Conservation (phyloP, 2,888 invertebrate genomes). For the Rhingia rostrata region DNA sequence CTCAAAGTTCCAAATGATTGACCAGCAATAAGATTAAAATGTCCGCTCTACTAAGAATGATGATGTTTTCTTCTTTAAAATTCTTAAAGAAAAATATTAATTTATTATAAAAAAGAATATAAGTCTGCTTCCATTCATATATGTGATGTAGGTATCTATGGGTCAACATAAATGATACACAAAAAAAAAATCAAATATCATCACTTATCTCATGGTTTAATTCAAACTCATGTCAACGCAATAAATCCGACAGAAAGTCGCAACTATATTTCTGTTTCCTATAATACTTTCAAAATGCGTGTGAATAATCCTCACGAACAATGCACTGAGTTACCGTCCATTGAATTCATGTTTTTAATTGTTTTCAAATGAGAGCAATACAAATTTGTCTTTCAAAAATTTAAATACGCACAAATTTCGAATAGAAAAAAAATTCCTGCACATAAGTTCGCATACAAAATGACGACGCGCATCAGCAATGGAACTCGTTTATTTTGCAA, state of each 20-base stretch:
- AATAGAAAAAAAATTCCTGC: background rate
- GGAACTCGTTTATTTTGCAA: constrained; percentile 59
- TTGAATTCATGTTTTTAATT: constrained; percentile 43
- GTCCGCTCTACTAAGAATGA: too few species aligned
- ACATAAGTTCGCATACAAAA: background rate
- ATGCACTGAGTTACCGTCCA: constrained; percentile 19
- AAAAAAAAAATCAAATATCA: background rate
- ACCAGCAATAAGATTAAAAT: too few species aligned
- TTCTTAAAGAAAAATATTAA: too few species aligned
- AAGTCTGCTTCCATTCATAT: too few species aligned
- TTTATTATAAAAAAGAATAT: too few species aligned
- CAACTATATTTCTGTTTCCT: background rate
- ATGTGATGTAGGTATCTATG: too few species aligned
- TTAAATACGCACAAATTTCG: constrained; percentile 20
- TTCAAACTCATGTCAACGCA: constrained; percentile 6
- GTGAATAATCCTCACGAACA: constrained; percentile 54
- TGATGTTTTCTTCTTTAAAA: too few species aligned
- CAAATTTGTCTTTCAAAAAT: constrained; percentile 28
- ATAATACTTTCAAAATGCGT: constrained; percentile 36
- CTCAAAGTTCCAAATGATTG: too few species aligned
- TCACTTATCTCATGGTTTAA: background rate
- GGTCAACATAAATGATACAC: too few species aligned
- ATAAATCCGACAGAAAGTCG: background rate
- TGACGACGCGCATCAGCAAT: constrained; percentile 55
- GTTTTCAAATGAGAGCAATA: constrained; percentile 50